Evolutionary conservation across 2,797 vertebrate genomes (phyloP), one percentile per base, ranked within the genome.

Genomic region (Argyrosomus regius): DNA sequence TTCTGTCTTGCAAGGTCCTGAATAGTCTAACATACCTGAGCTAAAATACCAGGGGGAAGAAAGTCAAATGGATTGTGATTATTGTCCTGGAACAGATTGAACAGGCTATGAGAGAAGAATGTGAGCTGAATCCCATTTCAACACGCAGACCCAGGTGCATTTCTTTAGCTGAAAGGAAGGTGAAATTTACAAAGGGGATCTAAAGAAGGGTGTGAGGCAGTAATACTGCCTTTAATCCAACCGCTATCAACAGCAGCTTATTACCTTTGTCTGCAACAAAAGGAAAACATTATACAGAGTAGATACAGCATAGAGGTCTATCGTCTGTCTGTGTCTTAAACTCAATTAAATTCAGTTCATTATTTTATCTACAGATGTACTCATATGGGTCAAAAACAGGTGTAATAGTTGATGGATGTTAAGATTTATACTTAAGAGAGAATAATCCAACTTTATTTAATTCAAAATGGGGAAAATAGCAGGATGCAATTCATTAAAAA

Each of bases 71-170:
- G 96, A 95, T 96, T 94, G 87, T 96, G 96, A 96, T 96, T 96
- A 96, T 96, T 97, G 95, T 96, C 94, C 96, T 95, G 96, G 96
- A 98, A 97, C 96, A 96, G 96, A 97, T 93, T 96, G 96, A 97
- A 95, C 94, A 95, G 93, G 91, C 95, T 95, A 93, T 90, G 88
- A 94, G 94, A 95, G 93, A 94, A 91, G 64, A 92, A 95, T 96
- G 96, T 97, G 96, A 97, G 94, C 94, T 94, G 96, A 97, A 97
- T 93, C 78, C 80, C 64, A 90, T 93, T 93, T 90, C 75, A 82
- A 53, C 75, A 71, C 81, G 78, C 63, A 82, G 62, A 64, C 77
- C 31, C 72, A 81, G 81, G 85, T 89, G 79, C 78, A 84, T 88
- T 90, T 88, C 43, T 75, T 64, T 84, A 58, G 66, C 79, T 84